Percentiles rank a stretch among this genome's conserved stretches.
Conservation (phyloP, 2,113 vertebrate species). For the Puffinus mauretanicus region DNA sequence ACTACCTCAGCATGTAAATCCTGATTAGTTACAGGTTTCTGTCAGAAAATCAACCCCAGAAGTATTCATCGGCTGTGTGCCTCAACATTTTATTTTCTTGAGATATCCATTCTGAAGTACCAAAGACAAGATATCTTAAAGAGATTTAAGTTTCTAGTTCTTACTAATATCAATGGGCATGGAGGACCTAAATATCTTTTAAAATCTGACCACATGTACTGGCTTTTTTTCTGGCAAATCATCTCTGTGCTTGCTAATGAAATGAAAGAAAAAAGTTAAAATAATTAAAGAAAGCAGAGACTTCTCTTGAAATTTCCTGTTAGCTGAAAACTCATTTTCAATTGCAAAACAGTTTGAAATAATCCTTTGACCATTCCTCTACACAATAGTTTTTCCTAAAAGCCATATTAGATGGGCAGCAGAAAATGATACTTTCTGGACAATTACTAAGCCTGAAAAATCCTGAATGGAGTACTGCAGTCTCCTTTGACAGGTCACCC, state of each 20-base stretch:
- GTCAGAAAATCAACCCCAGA: background rate
- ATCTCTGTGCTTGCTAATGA: background rate
- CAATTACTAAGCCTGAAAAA: background rate
- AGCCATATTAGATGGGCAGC: background rate
- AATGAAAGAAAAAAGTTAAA: background rate
- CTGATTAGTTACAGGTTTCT: background rate
- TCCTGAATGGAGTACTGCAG: background rate
- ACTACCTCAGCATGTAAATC: background rate
- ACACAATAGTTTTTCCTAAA: background rate
- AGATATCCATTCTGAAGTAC: background rate
- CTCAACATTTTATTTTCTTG: background rate
- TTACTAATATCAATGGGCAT: background rate
- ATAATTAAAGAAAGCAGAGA: background rate
- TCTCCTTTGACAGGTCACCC: background rate
- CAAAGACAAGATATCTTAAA: background rate
- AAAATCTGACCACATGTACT: background rate
- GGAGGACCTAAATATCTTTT: background rate
- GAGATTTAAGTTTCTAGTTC: background rate
- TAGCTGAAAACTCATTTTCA: background rate
- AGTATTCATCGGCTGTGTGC: background rate
- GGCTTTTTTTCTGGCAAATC: background rate
- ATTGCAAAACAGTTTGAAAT: background rate
- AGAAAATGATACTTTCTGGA: background rate
- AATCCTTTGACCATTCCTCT: background rate
- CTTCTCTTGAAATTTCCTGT: background rate